Conservation (phyloP, 2,888 invertebrate genomes). For the Plemyria rubiginata region DNA sequence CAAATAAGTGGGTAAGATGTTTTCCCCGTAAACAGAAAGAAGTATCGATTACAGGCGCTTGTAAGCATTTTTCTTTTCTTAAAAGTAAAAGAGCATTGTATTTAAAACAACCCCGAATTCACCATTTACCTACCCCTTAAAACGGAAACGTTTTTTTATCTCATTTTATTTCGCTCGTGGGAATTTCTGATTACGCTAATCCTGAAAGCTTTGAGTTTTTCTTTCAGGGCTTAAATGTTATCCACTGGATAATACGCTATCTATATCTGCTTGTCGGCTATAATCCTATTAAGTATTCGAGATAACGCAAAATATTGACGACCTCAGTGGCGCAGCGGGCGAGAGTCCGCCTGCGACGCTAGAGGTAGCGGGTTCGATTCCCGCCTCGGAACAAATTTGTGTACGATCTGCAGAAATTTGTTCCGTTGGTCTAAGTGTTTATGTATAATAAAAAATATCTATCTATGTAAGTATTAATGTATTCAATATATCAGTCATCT, state of each 20-base stretch:
- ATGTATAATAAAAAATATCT: no score
- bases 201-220: constrained; percentile 44
- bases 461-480: no score
- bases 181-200: constrained; percentile 53
- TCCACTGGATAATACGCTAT: constrained; percentile 30
- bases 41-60: constrained; percentile 21
- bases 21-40: constrained; percentile 10
- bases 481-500: no score
- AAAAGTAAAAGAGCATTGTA: constrained; percentile 24
- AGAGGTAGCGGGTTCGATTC: no score
- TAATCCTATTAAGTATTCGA: constrained; percentile 36
- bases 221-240: constrained; percentile 40
- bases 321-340: no score
- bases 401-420: no score
- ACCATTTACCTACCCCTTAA: constrained; percentile 34
- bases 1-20: constrained; percentile 9
- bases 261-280: constrained; percentile 22
- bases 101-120: constrained; percentile 31
- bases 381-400: no score
- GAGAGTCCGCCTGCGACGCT: no score
- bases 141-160: constrained; percentile 43
- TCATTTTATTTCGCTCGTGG: constrained; percentile 49
- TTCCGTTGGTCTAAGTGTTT: no score
- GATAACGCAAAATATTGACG: constrained; percentile 3
- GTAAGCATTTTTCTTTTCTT: constrained; percentile 18